Evolutionary conservation across 1,140 invertebrate species (phyloP).

Genomic region (Papilio aristodemus): DNA sequence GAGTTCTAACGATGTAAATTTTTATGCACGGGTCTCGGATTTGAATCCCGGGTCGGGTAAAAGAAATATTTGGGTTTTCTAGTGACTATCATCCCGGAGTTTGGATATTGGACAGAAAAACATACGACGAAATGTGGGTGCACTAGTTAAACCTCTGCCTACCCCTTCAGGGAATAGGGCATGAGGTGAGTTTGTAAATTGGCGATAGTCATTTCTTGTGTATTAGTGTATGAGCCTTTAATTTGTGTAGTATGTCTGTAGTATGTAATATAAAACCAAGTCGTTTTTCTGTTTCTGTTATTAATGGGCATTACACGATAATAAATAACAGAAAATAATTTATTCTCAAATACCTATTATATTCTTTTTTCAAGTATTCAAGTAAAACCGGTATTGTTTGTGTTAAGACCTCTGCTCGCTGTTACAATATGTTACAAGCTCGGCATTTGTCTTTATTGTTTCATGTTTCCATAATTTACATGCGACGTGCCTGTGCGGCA

Average conservation of each 20-base stretch:
- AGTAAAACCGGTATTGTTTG: conserved; percentile 32
- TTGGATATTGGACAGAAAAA: too few relatives aligned
- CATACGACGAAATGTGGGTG: too few relatives aligned
- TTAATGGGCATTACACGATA: conserved; percentile 5
- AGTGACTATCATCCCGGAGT: too few relatives aligned
- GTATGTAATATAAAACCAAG: conserved; percentile 18
- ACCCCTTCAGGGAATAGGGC: too few relatives aligned
- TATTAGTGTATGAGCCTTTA: neutral
- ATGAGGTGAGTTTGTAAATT: neutral
- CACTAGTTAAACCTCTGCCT: too few relatives aligned
- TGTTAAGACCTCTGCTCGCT: conserved; percentile 8
- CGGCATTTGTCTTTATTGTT: conserved; percentile 22
- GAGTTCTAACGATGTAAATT: neutral
- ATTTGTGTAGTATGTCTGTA: neutral
- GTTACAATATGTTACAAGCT: neutral
- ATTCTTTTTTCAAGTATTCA: conserved; percentile 30
- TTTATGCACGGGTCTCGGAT: too few relatives aligned
- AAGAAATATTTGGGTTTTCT: too few relatives aligned
- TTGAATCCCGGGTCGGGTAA: too few relatives aligned
- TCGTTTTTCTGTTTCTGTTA: neutral
- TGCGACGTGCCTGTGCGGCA: neutral
- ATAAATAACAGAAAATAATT: conserved; percentile 18
- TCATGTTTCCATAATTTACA: conserved; percentile 4
- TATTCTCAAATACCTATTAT: neutral
- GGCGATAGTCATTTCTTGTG: neutral